These are phyloP conservation scores for Galemys pyrenaicus DNA, from an alignment of 2,113 vertebrate species.

Conservation along the genomic window DNA sequence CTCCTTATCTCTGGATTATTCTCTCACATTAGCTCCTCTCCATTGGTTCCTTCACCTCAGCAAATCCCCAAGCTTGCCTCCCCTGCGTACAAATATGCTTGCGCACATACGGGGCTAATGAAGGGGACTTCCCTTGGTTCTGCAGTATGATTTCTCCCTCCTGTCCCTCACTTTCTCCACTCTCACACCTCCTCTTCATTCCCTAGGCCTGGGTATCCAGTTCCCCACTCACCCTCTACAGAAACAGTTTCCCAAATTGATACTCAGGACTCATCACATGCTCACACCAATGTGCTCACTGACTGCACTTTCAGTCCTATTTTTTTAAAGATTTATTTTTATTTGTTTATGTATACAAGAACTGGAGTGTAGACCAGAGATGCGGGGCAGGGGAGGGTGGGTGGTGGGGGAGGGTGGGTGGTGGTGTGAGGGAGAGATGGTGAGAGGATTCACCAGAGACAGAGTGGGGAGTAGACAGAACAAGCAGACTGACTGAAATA, in stretches of 20 bases:
- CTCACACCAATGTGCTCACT: background rate
- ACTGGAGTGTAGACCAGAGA: too few relatives aligned
- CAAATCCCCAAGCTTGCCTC: background rate
- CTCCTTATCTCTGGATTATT: background rate
- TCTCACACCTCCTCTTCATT: background rate
- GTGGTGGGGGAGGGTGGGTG: too few relatives aligned
- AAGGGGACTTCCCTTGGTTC: background rate
- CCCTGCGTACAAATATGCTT: too few relatives aligned
- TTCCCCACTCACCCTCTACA: background rate
- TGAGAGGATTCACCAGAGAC: too few relatives aligned
- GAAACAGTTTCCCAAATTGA: background rate
- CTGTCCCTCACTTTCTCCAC: background rate
- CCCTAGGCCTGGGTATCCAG: background rate
- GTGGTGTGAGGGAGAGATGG: too few relatives aligned
- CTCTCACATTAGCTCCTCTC: background rate
- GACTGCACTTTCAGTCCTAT: background rate
- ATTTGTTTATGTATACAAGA: too few relatives aligned
- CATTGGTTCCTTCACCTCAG: background rate
- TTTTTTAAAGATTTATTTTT: too few relatives aligned
- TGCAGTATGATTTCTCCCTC: too few relatives aligned
- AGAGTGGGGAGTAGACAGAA: too few relatives aligned
- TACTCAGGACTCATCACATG: fast-evolving
- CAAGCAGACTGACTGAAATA: too few relatives aligned
- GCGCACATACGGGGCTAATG: background rate
- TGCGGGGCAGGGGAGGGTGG: too few relatives aligned